Base-by-base conservation (phyloP, 2,113 vertebrate genomes). In the Melospiza melodia region DNA sequence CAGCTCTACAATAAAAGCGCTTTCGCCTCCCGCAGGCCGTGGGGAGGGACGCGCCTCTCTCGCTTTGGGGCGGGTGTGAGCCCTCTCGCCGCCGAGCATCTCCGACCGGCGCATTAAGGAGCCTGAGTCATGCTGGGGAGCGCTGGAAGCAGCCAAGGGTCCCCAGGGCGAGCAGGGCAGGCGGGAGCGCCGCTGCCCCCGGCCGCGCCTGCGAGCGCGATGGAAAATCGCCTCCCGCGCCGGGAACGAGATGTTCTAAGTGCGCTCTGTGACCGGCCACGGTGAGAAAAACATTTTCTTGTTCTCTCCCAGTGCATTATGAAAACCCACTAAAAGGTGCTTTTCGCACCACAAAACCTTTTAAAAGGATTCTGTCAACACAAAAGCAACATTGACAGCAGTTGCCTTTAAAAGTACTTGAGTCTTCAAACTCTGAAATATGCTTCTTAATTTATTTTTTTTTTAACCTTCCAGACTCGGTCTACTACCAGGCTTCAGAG, bases 331-430 rank as follows among this genome's bases (percentile, higher is more conserved):
- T 95, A 96, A 97, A 84, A 97, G 96, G 90, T 95, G 89, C 86
- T 94, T 97, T 97, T 96, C 17, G 5, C 94, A 94, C 97, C 94
- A 84, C 97, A 97, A 96, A 95, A 92, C 89, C 95, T 95, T 95
- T 97, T 94, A 95, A 97, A 84, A 71, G 72, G 55, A 92, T 92
- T 94, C 88, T 96, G 93, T 96, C 91, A 92, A 92, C 94, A 94
- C 46, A 89, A 89, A 93, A 95, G 76, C 82, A 92, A 81, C 73
- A 57, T 9, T 85, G 80, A 92, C 67, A 94, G 72, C 65, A 62
- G 37, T 78, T 94, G 74, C 59, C 73, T 95, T 76, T 82, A 86
- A 66, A 96, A 87, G 65, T 85, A 78, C 51, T 94, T 39, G 58
- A 85, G 37, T 55, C 59, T 94, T 81, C 67, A 73, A 93, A 79